Evolutionary conservation across 92 coral and sea anemone species (phyloP).

Genomic region (Scolanthus callimorphus): DNA sequence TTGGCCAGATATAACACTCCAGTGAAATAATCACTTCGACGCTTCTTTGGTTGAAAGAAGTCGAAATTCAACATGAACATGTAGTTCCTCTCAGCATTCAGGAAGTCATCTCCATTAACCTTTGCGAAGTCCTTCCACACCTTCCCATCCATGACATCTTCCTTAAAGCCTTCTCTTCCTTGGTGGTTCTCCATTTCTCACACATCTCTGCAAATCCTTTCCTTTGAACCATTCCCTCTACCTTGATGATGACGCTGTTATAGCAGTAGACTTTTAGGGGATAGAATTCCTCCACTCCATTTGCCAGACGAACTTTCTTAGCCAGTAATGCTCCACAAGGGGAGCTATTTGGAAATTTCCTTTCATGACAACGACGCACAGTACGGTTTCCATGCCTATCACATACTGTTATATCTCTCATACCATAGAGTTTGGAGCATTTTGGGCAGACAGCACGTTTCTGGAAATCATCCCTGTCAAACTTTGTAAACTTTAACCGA

Average conservation of each 20-base stretch:
- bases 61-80: constrained; percentile 58
- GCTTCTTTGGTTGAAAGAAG: constrained; percentile 54
- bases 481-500: too few relatives aligned
- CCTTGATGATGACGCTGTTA: constrained; percentile 46
- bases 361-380: constrained; percentile 13
- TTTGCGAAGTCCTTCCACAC: constrained; percentile 44
- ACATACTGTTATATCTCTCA: constrained; percentile 28
- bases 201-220: constrained; percentile 30
- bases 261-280: constrained; percentile 58
- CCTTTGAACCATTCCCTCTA: constrained; percentile 32
- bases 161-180: constrained; percentile 14
- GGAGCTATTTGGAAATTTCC: constrained; percentile 1
- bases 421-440: constrained; percentile 29
- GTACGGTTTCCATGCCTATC: constrained; percentile 23
- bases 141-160: constrained; percentile 44
- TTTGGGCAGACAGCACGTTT: constrained; percentile 48
- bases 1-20: constrained; percentile 42
- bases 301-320: constrained; percentile 30
- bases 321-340: constrained; percentile 35
- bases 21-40: constrained; percentile 48
- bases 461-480: too few relatives aligned
- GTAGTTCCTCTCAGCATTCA: constrained; percentile 29
- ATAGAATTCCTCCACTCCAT: constrained; percentile 34
- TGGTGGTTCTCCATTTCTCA: constrained; percentile 41
- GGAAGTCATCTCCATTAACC: constrained; percentile 37